Base-by-base conservation (phyloP, 2,888 invertebrate genomes). In the Dasysyrphus tricinctus region DNA sequence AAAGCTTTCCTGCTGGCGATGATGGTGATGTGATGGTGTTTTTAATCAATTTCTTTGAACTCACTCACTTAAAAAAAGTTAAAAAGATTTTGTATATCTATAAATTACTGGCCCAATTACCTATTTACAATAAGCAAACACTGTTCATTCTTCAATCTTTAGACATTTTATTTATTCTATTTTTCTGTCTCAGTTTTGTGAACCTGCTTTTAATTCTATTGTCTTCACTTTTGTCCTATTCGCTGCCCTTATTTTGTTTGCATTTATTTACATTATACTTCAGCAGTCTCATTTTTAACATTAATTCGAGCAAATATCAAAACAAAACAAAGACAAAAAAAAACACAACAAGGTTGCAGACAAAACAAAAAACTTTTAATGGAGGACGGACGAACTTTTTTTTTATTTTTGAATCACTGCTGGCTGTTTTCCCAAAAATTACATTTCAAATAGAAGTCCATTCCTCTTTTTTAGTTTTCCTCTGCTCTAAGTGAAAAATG, bases 241-340 rank as follows among this genome's bases (percentile, higher is more conserved):
- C 29, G 6, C 29, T 54, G 51, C 24, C 39, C 59, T 12, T 19
- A 73, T 82, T 69, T 74, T 49, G 39, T 77, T 56, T 67, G 39
- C 69, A 67, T 74, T 73, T 80, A 73, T 75, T 84, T 73, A 76
- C 76, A 76, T 69, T 80, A 65, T 47, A 47, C 56, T 39, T 61
- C 7, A 61, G 63, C 67, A 56, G 39, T 73, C n/a, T 73, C 37
- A n/a, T 42, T 19, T n/a, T 69, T 56, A 51, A 73, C 14, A 73
- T 78, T 69, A 74, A 67, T 44, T 81, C 67, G 59, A 56, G 47
- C 44, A 63, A 49, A 59, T 47, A 49, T 34, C 12, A 32, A 3
- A 32, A 63, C 29, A 14, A 51, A 56, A 7, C 11, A 49, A 5
- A 24, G 7, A 54, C 3, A 24, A 12, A 61, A 9, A 65, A 56